Conservation (phyloP, 2,113 vertebrate species). For the Chloebia gouldiae region DNA sequence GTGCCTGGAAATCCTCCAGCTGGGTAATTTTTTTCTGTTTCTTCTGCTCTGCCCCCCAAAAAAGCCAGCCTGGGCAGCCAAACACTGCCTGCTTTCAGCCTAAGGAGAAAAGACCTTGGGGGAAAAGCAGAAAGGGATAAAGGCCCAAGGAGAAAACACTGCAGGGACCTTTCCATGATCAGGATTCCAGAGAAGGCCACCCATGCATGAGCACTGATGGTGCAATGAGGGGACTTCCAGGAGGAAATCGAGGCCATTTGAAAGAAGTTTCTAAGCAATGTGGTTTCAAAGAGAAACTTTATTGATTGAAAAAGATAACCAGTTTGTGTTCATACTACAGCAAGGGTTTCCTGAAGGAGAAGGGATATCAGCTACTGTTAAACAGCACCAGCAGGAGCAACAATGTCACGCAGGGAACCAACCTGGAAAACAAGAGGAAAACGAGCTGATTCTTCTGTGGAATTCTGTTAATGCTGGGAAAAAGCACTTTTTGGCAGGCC, state of each 20-base stretch:
- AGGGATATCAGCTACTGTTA: conserved; percentile 1
- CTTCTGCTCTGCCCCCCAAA: background rate
- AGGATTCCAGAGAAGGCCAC: background rate
- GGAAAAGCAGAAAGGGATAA: background rate
- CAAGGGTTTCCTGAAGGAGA: background rate
- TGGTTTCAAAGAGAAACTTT: background rate
- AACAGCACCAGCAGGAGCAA: conserved; percentile 54
- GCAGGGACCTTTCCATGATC: fast-evolving
- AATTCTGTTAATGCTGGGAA: background rate
- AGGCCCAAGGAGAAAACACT: background rate
- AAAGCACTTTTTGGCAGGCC: background rate
- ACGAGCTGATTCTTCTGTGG: background rate
- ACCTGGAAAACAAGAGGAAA: conserved; percentile 64
- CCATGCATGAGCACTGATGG: background rate
- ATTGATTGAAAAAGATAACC: background rate
- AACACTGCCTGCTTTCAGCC: background rate
- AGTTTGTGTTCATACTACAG: background rate
- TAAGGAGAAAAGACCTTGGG: background rate
- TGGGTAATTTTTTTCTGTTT: background rate
- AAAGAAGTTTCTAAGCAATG: background rate
- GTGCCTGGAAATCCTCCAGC: background rate
- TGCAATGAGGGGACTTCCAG: background rate
- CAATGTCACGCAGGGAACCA: conserved; percentile 57
- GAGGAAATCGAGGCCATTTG: background rate
- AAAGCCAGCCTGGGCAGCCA: background rate